These are phyloP conservation scores for Tetrao urogallus DNA, from an alignment of 2,113 vertebrate genomes.

Conservation along the genomic window DNA sequence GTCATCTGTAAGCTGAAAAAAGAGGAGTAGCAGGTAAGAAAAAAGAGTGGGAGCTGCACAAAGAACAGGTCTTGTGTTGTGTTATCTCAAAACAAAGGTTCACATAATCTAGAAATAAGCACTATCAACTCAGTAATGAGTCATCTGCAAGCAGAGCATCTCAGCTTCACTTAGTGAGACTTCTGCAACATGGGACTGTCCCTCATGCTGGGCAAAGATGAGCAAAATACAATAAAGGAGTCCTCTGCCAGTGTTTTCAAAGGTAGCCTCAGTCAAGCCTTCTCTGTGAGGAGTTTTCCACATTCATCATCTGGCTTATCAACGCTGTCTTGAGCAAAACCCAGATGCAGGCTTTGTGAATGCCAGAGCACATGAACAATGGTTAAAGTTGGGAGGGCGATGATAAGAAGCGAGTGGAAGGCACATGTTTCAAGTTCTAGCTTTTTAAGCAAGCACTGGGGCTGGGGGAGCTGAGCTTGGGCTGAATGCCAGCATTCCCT, in stretches of 20 bases:
- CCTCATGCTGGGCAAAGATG: background rate
- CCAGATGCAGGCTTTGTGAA: constrained; percentile 36
- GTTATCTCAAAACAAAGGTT: constrained; percentile 6
- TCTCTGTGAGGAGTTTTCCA: constrained; percentile 55
- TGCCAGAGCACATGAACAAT: constrained; percentile 62
- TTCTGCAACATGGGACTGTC: background rate
- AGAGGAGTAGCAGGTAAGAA: background rate
- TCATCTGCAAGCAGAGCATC: background rate
- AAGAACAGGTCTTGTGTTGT: background rate
- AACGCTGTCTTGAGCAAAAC: constrained; percentile 17
- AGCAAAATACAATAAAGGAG: background rate
- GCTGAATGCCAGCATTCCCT: constrained; percentile 51
- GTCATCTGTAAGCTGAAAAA: background rate
- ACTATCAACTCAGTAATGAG: background rate
- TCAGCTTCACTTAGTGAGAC: accelerated
- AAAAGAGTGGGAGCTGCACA: background rate
- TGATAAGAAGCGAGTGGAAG: constrained; percentile 57
- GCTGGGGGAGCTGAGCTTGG: background rate
- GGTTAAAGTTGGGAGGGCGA: background rate
- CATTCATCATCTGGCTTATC: constrained; percentile 64
- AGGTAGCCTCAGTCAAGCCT: background rate
- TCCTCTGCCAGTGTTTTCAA: constrained; percentile 5
- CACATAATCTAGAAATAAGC: background rate
- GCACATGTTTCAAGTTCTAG: constrained; percentile 66
- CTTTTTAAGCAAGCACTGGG: constrained; percentile 61